A percentile compares a stretch with the other conserved stretches of the same genome.
These are phyloP conservation scores for Oreotrochilus melanogaster DNA, from an alignment of 2,113 vertebrate species.

Conservation along the genomic window DNA sequence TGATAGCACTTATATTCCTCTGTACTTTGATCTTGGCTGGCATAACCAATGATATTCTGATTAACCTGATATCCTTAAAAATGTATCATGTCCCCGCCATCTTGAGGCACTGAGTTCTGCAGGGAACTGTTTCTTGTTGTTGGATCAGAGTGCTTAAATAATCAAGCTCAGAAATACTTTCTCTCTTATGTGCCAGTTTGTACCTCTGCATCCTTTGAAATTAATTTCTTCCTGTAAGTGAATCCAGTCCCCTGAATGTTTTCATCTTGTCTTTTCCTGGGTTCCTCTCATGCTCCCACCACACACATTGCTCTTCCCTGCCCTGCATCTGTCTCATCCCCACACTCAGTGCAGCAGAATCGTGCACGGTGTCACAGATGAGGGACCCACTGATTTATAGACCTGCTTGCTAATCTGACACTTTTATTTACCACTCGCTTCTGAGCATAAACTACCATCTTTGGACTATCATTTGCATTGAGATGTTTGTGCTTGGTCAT, in stretches of 20 bases:
- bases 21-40: constrained; percentile 53
- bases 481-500: background rate
- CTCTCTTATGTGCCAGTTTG: background rate
- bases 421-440: background rate
- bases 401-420: background rate
- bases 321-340: background rate
- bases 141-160: background rate
- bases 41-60: constrained; percentile 9
- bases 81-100: background rate
- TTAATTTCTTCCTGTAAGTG: background rate
- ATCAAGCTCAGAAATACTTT: background rate
- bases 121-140: background rate
- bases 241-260: background rate
- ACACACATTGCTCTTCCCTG: background rate
- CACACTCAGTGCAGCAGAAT: fast-evolving
- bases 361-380: fast-evolving
- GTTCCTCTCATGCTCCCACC: background rate
- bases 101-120: background rate
- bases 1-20: constrained; percentile 51
- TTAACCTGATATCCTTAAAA: constrained; percentile 44
- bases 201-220: constrained; percentile 10
- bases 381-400: background rate
- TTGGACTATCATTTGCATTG: background rate
- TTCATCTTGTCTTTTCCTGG: background rate
- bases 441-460: background rate